These are phyloP conservation scores for Merops nubicus DNA, from an alignment of 2,113 vertebrate species.

Conservation along the genomic window DNA sequence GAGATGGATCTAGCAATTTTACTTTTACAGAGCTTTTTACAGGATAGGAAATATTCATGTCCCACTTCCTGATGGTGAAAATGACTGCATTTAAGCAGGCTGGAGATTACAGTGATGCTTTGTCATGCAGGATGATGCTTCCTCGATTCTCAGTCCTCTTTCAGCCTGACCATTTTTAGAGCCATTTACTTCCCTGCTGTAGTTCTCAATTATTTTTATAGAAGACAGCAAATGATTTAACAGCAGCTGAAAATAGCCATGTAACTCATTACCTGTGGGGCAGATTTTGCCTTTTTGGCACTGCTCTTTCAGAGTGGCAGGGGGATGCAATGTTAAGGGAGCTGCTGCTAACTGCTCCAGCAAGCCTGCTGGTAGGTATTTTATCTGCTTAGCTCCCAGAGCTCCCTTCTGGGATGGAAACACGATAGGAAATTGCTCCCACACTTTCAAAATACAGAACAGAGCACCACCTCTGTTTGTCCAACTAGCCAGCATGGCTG, in stretches of 20 bases:
- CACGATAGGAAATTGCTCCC: not conserved
- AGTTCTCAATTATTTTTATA: not conserved
- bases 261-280: not conserved
- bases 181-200: not conserved
- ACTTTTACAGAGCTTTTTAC: not conserved
- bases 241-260: not conserved
- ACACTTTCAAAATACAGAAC: not conserved
- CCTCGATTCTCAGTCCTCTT: not conserved
- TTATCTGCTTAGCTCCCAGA: not conserved
- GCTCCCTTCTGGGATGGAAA: not conserved
- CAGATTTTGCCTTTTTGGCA: not conserved
- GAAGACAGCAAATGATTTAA: not conserved
- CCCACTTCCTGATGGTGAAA: not conserved
- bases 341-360: not conserved
- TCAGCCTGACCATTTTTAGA: not conserved
- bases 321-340: not conserved
- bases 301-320: not conserved
- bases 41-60: not conserved
- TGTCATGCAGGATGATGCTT: not conserved
- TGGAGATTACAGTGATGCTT: not conserved
- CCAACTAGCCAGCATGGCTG: not conserved
- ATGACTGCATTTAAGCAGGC: not conserved
- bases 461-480: not conserved
- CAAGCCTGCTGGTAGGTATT: not conserved
- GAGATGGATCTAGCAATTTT: not conserved